Evolutionary conservation across 2,113 vertebrate genomes (phyloP).

Genomic region (Lichenostomus cassidix): DNA sequence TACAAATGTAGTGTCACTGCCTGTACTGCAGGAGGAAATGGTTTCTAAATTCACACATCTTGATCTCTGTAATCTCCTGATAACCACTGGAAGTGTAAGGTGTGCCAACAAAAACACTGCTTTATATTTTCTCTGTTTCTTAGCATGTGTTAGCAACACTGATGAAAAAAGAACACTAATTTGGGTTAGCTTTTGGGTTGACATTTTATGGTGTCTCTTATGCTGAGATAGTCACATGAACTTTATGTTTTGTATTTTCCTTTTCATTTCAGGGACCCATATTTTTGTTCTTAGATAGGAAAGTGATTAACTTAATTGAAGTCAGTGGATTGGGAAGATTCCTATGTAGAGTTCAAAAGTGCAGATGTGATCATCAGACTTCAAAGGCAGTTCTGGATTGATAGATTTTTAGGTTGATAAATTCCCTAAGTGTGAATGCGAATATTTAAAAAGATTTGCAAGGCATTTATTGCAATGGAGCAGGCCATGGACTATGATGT

Average conservation of each 20-base stretch:
- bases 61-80: background rate
- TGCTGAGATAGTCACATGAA: background rate
- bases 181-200: background rate
- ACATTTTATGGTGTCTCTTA: background rate
- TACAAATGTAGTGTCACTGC: background rate
- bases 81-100: background rate
- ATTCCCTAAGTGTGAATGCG: background rate
- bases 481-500: background rate
- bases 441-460: background rate
- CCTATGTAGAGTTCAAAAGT: background rate
- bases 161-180: background rate
- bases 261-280: background rate
- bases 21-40: background rate
- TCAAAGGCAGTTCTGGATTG: background rate
- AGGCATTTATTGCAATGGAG: background rate
- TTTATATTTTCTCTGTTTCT: background rate
- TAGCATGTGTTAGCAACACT: background rate
- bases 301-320: background rate
- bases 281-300: background rate
- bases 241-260: background rate
- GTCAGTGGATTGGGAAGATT: background rate
- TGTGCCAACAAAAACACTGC: background rate
- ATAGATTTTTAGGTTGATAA: background rate
- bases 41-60: background rate
- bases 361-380: background rate